These are phyloP conservation scores for Chrysomela aeneicollis DNA, from an alignment of 2,888 invertebrate species.

Conservation along the genomic window DNA sequence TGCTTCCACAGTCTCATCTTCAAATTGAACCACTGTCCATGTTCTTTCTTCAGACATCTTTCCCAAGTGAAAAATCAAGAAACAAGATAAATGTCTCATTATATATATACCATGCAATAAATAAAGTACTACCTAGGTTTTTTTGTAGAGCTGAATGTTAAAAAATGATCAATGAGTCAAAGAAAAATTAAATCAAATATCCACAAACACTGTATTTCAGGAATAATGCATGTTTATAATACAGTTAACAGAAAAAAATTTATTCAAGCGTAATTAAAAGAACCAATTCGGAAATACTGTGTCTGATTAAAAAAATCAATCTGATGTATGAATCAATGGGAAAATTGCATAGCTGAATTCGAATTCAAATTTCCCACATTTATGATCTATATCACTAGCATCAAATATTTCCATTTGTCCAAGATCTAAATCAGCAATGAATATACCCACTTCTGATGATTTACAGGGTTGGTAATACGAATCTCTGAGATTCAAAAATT, in stretches of 20 bases:
- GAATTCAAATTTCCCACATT: slow-evolving; percentile 13
- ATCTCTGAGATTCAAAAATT: slow-evolving; percentile 20
- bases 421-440: slow-evolving; percentile 16
- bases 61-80: slow-evolving; percentile 1
- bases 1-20: slow-evolving; percentile 15
- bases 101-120: slow-evolving; percentile 15
- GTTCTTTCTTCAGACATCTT: slow-evolving; percentile 14
- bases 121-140: slow-evolving; percentile 16
- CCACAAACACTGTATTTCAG: slow-evolving; percentile 10
- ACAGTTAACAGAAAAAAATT: too few species aligned
- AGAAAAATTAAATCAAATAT: too few species aligned
- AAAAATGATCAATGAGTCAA: too few species aligned
- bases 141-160: slow-evolving; percentile 17
- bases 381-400: slow-evolving; percentile 14
- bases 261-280: too few species aligned
- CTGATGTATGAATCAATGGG: slow-evolving; percentile 15
- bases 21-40: slow-evolving; percentile 9
- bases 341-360: slow-evolving; percentile 10
- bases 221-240: slow-evolving; percentile 4
- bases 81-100: slow-evolving; percentile 15
- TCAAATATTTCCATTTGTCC: slow-evolving; percentile 12
- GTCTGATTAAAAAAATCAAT: slow-evolving; percentile 20
- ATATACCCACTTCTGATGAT: slow-evolving; percentile 13
- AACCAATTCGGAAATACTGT: slow-evolving; percentile 8
- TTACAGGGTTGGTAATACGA: slow-evolving; percentile 10